Percentiles rank a stretch among this genome's conserved stretches.
phyloP scores from a whole-genome alignment of 2,113 vertebrate species.

The Microtus richardsoni region DNA sequence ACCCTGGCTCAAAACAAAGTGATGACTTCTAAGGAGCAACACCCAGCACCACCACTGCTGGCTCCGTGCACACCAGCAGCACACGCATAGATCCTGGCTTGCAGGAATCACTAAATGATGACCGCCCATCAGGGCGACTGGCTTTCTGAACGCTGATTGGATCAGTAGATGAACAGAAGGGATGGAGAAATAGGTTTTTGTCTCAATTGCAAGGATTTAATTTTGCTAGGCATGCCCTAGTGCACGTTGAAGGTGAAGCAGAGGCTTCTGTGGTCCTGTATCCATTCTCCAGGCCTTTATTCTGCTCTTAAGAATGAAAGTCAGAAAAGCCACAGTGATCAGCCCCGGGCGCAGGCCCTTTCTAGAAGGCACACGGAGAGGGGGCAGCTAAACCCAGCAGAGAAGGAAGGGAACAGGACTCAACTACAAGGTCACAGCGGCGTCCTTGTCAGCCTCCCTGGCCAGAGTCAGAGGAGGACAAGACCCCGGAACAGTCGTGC shows the following conservation, averaged over 20 bases:
- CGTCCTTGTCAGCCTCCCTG: accelerated
- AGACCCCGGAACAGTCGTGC: accelerated
- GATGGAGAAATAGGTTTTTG: not conserved
- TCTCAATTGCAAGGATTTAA: not conserved
- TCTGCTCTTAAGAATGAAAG: not conserved
- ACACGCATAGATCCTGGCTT: not conserved
- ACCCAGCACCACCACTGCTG: too few relatives aligned
- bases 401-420: accelerated
- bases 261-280: not conserved
- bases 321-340: not conserved
- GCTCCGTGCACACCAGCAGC: not conserved
- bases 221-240: not conserved
- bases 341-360: accelerated
- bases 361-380: accelerated
- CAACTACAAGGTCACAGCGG: accelerated
- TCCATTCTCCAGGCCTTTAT: not conserved
- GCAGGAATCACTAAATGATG: not conserved
- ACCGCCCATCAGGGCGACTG: not conserved
- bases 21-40: not conserved
- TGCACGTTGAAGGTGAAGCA: not conserved
- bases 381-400: not conserved
- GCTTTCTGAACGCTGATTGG: not conserved
- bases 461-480: not conserved
- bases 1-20: not conserved
- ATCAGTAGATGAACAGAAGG: not conserved